These are phyloP conservation scores for Andinoacara biseriatus DNA, from an alignment of 2,113 vertebrate species.

Conservation along the genomic window DNA sequence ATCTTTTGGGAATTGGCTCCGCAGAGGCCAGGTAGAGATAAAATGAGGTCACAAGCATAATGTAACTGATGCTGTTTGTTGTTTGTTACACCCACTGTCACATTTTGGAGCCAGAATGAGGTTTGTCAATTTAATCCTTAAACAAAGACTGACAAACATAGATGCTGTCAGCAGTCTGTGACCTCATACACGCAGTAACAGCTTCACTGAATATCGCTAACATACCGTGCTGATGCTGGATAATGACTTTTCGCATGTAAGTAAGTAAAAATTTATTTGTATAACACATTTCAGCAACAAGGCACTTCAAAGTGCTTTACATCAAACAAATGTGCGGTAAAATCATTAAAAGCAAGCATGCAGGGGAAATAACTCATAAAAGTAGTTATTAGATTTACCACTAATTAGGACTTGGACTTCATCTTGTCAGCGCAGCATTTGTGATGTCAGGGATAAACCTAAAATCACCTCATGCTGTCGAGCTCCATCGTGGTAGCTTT, in stretches of 20 bases:
- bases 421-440: slow-evolving; percentile 44
- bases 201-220: slow-evolving; percentile 37
- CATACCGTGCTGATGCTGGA: slow-evolving; percentile 45
- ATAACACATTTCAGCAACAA: too few species aligned
- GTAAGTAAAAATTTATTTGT: too few species aligned
- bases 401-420: slow-evolving; percentile 55
- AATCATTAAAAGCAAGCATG: too few species aligned
- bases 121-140: slow-evolving; percentile 35
- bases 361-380: slow-evolving; percentile 51
- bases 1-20: slow-evolving; percentile 28
- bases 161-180: slow-evolving; percentile 18
- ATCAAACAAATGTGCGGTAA: too few species aligned
- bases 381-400: slow-evolving; percentile 50
- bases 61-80: slow-evolving; percentile 32
- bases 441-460: slow-evolving; percentile 26
- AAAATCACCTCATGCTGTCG: slow-evolving; percentile 25
- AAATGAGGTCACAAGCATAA: slow-evolving; percentile 52
- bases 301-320: too few species aligned
- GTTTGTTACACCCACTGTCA: background rate
- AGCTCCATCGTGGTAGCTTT: slow-evolving; percentile 15
- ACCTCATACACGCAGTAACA: slow-evolving; percentile 19
- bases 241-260: slow-evolving; percentile 64
- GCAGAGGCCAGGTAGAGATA: slow-evolving; percentile 32
- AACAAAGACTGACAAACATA: slow-evolving; percentile 38
- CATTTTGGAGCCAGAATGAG: slow-evolving; percentile 1